Conservation (phyloP, 2,888 invertebrate species). For the Pachycephus smyrnensis region DNA sequence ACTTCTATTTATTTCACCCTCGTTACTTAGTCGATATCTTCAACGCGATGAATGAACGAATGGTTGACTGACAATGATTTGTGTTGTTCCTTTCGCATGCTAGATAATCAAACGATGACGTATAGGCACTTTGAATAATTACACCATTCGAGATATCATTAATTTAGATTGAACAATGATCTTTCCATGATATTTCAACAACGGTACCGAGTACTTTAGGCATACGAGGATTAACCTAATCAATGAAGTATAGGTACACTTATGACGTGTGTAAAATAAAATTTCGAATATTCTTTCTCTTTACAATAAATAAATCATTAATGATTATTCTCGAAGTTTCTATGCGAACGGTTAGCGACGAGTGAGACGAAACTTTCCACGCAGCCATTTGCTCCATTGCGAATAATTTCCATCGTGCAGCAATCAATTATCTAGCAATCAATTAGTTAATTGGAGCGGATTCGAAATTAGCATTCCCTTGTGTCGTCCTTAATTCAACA, state of each 20-base stretch:
- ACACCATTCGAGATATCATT: slow-evolving; percentile 8
- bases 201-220: background rate
- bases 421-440: background rate
- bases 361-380: background rate
- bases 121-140: slow-evolving; percentile 35
- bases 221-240: background rate
- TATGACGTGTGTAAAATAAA: background rate
- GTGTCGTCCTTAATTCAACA: background rate
- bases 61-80: background rate
- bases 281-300: background rate
- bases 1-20: background rate
- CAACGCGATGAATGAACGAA: background rate
- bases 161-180: background rate
- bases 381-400: background rate
- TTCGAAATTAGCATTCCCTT: background rate
- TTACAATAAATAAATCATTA: background rate
- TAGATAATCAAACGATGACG: background rate
- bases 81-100: background rate
- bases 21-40: background rate
- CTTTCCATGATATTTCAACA: background rate
- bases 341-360: background rate
- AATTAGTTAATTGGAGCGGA: background rate
- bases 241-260: no score
- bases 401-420: background rate
- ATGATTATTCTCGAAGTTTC: background rate